phyloP scores from a whole-genome alignment of 2,888 invertebrate species.

The Caenorhabditis sulstoni region DNA sequence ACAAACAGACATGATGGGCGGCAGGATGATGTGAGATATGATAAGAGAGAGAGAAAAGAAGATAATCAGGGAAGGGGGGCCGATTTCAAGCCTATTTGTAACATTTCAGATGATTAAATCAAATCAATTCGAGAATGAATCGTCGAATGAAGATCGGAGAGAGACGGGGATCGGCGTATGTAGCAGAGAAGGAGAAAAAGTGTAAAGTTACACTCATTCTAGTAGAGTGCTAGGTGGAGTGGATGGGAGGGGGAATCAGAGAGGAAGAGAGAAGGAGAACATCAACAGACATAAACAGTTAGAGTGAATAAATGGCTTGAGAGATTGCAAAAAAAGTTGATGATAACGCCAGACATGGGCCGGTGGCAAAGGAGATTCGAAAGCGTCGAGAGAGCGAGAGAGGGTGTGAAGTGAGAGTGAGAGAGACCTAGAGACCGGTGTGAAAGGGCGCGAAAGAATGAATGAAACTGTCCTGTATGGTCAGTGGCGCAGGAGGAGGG shows the following conservation, averaged over 20 bases:
- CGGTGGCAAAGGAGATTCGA: too few relatives aligned
- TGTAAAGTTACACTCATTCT: constrained; percentile 56
- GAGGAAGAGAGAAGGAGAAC: constrained; percentile 20
- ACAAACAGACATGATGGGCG: constrained; percentile 13
- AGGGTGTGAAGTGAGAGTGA: background rate
- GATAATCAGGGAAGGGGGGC: too few relatives aligned
- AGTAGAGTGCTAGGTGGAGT: constrained; percentile 45
- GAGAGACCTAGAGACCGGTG: constrained; percentile 3
- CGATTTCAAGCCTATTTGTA: too few relatives aligned
- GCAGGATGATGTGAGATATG: constrained; percentile 1
- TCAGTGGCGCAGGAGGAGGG: constrained; percentile 4
- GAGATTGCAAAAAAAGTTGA: constrained; percentile 8
- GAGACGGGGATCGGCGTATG: constrained; percentile 21
- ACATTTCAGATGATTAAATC: constrained; percentile 26
- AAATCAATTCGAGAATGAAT: constrained; percentile 40
- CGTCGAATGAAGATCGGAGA: background rate
- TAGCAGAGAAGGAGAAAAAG: constrained; percentile 41
- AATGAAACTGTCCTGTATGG: constrained; percentile 13
- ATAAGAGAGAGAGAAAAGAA: background rate
- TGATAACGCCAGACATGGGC: constrained; percentile 7
- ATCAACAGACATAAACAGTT: constrained; percentile 47
- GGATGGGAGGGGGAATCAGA: constrained; percentile 12
- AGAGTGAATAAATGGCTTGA: constrained; percentile 32
- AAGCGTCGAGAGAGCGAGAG: too few relatives aligned
- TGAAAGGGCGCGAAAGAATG: too few relatives aligned